A percentile compares a stretch with the other conserved stretches of the same genome.
phyloP scores from a whole-genome alignment of 2,797 vertebrate genomes.

The Toxotes lorentzi region DNA sequence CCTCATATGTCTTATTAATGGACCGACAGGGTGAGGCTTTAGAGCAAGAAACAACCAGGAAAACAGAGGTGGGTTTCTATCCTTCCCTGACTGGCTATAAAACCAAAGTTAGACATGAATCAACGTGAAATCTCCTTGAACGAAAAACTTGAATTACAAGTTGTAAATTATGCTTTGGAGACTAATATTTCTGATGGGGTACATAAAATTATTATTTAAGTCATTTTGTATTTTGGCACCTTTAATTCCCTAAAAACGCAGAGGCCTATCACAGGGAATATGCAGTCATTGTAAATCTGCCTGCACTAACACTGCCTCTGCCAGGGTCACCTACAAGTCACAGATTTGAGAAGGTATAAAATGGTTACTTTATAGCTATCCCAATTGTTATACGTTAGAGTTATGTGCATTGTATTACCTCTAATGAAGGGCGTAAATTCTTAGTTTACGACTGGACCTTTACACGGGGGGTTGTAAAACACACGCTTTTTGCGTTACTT shows the following conservation, averaged over 20 bases:
- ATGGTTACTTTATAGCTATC: slow-evolving; percentile 88
- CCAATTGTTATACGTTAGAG: slow-evolving; percentile 89
- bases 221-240: slow-evolving; percentile 87
- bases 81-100: slow-evolving; percentile 74
- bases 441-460: slow-evolving; percentile 86
- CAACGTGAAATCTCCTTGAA: slow-evolving; percentile 73
- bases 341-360: slow-evolving; percentile 87
- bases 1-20: slow-evolving; percentile 73
- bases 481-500: slow-evolving; percentile 87
- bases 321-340: slow-evolving; percentile 87
- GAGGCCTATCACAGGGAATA: slow-evolving; percentile 81
- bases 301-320: slow-evolving; percentile 76
- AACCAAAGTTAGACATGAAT: slow-evolving; percentile 80
- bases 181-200: slow-evolving; percentile 83
- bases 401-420: slow-evolving; percentile 90
- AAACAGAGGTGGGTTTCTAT: slow-evolving; percentile 75
- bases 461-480: slow-evolving; percentile 87
- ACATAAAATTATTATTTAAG: slow-evolving; percentile 85
- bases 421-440: slow-evolving; percentile 90
- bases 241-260: slow-evolving; percentile 86
- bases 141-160: slow-evolving; percentile 79
- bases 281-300: slow-evolving; percentile 83
- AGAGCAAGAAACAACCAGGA: slow-evolving; percentile 66
- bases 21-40: slow-evolving; percentile 56
- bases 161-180: slow-evolving; percentile 84